phyloP scores from a whole-genome alignment of 2,797 vertebrate species.

The Monodelphis domestica region DNA sequence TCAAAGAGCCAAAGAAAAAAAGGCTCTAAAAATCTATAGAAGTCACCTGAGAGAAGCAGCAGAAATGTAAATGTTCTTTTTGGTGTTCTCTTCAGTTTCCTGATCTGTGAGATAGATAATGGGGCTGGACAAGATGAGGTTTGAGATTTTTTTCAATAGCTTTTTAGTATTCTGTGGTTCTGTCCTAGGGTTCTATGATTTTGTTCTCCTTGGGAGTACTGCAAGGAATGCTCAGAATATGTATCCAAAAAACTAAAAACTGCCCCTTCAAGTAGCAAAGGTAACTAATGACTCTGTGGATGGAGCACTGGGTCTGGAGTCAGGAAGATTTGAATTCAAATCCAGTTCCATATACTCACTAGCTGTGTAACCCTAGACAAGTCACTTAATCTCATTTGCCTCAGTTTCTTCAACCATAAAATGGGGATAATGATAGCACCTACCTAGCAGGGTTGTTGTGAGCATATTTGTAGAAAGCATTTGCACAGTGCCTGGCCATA shows the following conservation, averaged over 20 bases:
- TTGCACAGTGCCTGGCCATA: neutral
- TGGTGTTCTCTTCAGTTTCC: neutral
- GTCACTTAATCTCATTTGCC: neutral
- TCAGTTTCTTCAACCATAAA: neutral
- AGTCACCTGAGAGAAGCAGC: neutral
- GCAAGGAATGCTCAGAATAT: neutral
- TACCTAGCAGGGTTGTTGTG: neutral
- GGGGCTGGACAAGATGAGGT: neutral
- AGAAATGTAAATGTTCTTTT: slow-evolving; percentile 9
- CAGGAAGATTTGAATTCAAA: neutral
- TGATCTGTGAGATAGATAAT: neutral
- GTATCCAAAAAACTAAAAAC: neutral
- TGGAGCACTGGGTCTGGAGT: neutral
- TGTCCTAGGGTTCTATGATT: neutral
- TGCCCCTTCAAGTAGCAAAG: neutral
- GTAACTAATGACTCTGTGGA: neutral
- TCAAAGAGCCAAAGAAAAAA: slow-evolving; percentile 4
- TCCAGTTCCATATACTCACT: neutral
- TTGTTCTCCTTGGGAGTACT: neutral
- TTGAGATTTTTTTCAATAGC: neutral
- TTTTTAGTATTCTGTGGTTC: neutral
- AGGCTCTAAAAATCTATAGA: neutral
- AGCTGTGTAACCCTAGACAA: neutral
- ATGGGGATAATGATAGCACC: neutral
- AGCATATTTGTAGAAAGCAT: neutral